phyloP scores from a whole-genome alignment of 1,140 invertebrate species.

The Philopotamus ludificatus region DNA sequence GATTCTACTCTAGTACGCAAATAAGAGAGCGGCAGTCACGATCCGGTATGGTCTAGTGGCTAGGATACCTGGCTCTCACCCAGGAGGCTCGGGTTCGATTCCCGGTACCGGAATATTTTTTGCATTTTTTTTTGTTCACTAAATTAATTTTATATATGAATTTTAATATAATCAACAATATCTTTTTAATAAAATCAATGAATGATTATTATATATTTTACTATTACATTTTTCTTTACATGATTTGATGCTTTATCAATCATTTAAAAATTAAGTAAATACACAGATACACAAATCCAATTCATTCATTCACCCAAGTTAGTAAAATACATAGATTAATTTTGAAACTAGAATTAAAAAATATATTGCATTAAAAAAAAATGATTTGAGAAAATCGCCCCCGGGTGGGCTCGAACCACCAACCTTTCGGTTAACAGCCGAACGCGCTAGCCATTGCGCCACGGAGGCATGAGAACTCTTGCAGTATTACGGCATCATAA shows the following conservation, averaged over 20 bases:
- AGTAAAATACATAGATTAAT: no score
- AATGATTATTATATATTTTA: no score
- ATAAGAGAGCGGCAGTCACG: no score
- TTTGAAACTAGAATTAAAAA: background rate
- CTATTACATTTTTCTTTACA: no score
- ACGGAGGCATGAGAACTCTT: background rate
- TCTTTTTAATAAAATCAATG: background rate
- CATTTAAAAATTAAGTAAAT: no score
- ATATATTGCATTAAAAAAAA: background rate
- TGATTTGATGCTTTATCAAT: no score
- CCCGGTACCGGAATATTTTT: conserved; percentile 70
- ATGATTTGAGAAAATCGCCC: conserved; percentile 48
- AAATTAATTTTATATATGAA: background rate
- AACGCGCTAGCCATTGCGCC: conserved; percentile 60
- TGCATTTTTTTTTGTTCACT: conserved; percentile 33
- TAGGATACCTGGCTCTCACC: conserved; percentile 84
- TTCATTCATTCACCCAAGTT: no score
- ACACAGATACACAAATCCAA: no score
- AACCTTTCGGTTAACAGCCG: conserved; percentile 78
- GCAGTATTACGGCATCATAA: no score
- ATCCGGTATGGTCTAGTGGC: conserved; percentile 72
- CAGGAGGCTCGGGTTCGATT: conserved; percentile 82
- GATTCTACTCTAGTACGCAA: no score
- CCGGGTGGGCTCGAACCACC: conserved; percentile 71
- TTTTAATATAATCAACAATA: background rate